Evolutionary conservation across 2,797 vertebrate genomes (phyloP).

Genomic region (Pipistrellus kuhlii): DNA sequence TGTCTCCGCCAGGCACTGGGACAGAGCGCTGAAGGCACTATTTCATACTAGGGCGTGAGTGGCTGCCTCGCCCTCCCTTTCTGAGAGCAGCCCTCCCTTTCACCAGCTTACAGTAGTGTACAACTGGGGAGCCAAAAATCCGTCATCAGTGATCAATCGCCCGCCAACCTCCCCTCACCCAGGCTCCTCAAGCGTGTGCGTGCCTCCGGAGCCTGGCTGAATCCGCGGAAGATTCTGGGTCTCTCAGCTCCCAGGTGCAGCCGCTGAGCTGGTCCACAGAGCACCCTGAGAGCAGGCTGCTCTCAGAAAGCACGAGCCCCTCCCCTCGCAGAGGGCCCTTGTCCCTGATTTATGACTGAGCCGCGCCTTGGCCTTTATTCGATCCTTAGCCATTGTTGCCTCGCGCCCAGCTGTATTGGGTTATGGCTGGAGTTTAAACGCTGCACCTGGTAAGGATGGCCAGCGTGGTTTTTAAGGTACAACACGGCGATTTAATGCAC

Average conservation of each 20-base stretch:
- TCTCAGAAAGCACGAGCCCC: not conserved
- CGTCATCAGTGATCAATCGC: no score
- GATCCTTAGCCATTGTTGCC: not conserved
- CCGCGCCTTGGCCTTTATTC: not conserved
- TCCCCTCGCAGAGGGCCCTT: not conserved
- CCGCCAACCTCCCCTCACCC: no score
- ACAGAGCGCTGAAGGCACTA: not conserved
- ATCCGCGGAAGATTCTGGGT: no score
- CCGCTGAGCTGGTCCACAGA: no score
- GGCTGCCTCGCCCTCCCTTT: not conserved
- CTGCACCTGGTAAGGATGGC: not conserved
- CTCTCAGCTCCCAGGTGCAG: no score
- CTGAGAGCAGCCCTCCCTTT: accelerated
- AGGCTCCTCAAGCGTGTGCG: no score
- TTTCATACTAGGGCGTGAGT: not conserved
- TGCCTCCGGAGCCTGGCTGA: no score
- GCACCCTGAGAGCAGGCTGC: not conserved
- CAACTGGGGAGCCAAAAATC: no score
- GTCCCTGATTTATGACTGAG: not conserved
- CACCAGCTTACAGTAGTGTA: no score
- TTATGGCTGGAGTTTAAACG: not conserved
- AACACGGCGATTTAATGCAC: not conserved
- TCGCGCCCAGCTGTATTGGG: not conserved
- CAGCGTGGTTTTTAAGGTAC: not conserved
- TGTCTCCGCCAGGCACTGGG: accelerated